These are phyloP conservation scores for Labrus mixtus DNA, from an alignment of 2,113 vertebrate genomes.

Conservation along the genomic window DNA sequence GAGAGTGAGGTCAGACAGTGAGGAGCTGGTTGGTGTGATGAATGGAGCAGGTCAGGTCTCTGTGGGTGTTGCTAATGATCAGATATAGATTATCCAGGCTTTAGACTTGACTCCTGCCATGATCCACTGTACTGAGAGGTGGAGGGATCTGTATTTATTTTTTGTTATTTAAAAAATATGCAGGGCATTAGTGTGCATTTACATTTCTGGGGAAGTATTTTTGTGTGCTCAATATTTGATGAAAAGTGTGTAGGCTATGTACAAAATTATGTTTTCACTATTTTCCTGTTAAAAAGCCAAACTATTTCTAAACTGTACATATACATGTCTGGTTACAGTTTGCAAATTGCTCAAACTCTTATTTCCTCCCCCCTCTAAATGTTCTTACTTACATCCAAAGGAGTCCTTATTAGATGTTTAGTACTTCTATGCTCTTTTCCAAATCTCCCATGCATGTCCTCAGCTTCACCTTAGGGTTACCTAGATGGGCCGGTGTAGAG, in stretches of 20 bases:
- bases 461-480: slow-evolving; percentile 7
- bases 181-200: too few relatives aligned
- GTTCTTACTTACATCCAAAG: background rate
- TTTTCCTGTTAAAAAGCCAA: too few relatives aligned
- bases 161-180: too few relatives aligned
- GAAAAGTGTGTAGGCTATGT: too few relatives aligned
- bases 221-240: too few relatives aligned
- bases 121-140: slow-evolving; percentile 56
- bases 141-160: background rate
- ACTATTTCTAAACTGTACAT: too few relatives aligned
- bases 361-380: too few relatives aligned
- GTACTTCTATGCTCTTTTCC: background rate
- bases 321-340: too few relatives aligned
- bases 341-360: too few relatives aligned
- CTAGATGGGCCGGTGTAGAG: background rate
- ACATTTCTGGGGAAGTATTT: too few relatives aligned
- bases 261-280: too few relatives aligned
- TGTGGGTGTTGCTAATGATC: slow-evolving; percentile 59
- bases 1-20: slow-evolving; percentile 40
- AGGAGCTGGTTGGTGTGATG: slow-evolving; percentile 49
- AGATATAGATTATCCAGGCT: slow-evolving; percentile 67
- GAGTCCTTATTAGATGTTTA: background rate
- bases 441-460: background rate
- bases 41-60: slow-evolving; percentile 66
- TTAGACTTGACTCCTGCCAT: slow-evolving; percentile 51